Conservation (phyloP, 2,113 vertebrate species). For the Galemys pyrenaicus region DNA sequence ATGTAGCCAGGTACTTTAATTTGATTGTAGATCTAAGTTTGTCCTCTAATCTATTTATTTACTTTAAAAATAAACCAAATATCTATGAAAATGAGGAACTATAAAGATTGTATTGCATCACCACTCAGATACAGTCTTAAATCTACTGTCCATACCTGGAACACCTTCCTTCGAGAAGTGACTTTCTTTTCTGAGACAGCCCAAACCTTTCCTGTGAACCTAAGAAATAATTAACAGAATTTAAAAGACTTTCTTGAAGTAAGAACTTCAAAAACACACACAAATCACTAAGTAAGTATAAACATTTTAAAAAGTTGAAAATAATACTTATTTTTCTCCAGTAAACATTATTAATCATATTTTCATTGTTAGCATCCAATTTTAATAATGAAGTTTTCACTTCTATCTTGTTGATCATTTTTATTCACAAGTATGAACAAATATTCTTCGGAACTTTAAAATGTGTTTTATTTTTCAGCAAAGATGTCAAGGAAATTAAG, state of each 20-base stretch:
- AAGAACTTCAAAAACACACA: conserved; percentile 54
- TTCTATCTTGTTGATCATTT: conserved; percentile 66
- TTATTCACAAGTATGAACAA: conserved; percentile 53
- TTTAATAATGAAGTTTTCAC: conserved; percentile 50
- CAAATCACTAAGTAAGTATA: conserved; percentile 62
- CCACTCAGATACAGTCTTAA: background rate
- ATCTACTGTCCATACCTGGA: background rate
- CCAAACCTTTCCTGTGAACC: conserved; percentile 5
- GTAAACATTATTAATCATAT: conserved; percentile 54
- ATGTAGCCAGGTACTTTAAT: background rate
- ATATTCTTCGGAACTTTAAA: conserved; percentile 88
- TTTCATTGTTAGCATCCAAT: conserved; percentile 43
- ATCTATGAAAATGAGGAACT: background rate
- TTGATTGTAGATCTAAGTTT: background rate
- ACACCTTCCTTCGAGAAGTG: conserved; percentile 11
- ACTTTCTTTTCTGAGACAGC: conserved; percentile 41
- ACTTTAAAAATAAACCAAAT: conserved; percentile 25
- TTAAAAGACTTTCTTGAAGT: conserved; percentile 58
- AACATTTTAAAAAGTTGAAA: conserved; percentile 39
- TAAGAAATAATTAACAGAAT: conserved; percentile 33
- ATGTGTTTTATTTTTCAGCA: conserved; percentile 98
- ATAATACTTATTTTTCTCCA: conserved; percentile 64
- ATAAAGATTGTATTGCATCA: background rate
- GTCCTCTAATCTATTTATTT: background rate
- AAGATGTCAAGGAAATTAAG: conserved; percentile 99